Evolutionary conservation across 2,888 invertebrate species (phyloP).

Genomic region (Atrina japonica): DNA sequence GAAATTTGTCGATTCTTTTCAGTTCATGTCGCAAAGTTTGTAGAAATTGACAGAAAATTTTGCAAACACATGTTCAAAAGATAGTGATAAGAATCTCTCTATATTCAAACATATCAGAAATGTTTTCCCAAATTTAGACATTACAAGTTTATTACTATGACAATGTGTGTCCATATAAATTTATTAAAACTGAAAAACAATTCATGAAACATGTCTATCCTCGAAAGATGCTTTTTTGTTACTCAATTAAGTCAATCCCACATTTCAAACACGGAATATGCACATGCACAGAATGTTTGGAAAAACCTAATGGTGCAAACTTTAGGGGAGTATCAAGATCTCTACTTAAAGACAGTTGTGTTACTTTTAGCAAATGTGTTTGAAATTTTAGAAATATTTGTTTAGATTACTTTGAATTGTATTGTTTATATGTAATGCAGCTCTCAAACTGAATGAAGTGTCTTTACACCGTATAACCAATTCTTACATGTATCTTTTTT

Average conservation of each 20-base stretch:
- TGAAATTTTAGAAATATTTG: constrained; percentile 70
- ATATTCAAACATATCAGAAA: background rate
- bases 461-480: constrained; percentile 38
- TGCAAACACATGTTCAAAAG: too few relatives aligned
- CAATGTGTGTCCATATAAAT: constrained; percentile 77
- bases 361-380: constrained; percentile 73
- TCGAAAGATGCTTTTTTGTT: constrained; percentile 47
- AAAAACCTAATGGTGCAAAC: background rate
- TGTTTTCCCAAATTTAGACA: constrained; percentile 5
- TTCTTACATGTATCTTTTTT: constrained; percentile 24
- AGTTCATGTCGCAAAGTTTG: constrained; percentile 34
- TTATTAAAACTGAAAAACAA: constrained; percentile 54
- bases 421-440: constrained; percentile 37
- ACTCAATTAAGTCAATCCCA: constrained; percentile 39
- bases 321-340: constrained; percentile 34
- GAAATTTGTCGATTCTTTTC: too few relatives aligned
- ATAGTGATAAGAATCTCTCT: too few relatives aligned
- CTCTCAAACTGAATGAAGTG: constrained; percentile 36
- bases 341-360: constrained; percentile 45
- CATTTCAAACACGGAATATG: constrained; percentile 52
- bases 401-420: constrained; percentile 40
- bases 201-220: constrained; percentile 26
- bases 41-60: constrained; percentile 34
- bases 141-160: constrained; percentile 24
- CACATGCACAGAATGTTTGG: constrained; percentile 52